A percentile compares a stretch with the other conserved stretches of the same genome.
Evolutionary conservation across 2,888 invertebrate genomes (phyloP).

Genomic region (Pyrrhia umbra): DNA sequence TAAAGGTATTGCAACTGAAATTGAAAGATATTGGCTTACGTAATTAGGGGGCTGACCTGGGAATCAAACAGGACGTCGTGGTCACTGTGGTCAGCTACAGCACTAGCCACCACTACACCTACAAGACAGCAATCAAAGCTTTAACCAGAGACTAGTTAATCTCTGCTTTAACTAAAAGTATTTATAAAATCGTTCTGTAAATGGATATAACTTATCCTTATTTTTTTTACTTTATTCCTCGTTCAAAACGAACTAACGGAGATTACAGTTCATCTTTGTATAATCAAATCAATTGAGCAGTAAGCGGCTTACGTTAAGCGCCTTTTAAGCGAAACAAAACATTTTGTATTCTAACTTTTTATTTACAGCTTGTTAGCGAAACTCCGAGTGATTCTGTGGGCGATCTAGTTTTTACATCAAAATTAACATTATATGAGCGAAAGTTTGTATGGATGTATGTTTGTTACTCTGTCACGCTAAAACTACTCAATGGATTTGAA

Average conservation of each 20-base stretch:
- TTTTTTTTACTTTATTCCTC: conserved; percentile 9
- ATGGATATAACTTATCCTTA: conserved; percentile 2
- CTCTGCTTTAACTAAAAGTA: not conserved
- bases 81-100: no score
- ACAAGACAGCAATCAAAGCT: no score
- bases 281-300: conserved; percentile 40
- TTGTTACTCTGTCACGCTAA: no score
- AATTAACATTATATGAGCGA: no score
- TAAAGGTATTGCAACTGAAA: no score
- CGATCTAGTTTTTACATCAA: conserved; percentile 11
- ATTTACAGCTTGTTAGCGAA: not conserved
- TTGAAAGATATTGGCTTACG: no score
- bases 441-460: no score
- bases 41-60: no score
- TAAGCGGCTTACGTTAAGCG: conserved; percentile 15
- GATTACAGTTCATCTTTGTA: conserved; percentile 35
- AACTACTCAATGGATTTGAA: no score
- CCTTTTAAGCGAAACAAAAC: conserved; percentile 6
- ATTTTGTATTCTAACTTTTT: conserved; percentile 23
- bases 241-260: conserved; percentile 8
- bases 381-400: not conserved
- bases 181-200: not conserved
- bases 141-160: no score
- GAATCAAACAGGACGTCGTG: no score
- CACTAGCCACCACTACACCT: no score